phyloP scores from a whole-genome alignment of 1,140 invertebrate species.

The Paramacrobiotus metropolitanus region DNA sequence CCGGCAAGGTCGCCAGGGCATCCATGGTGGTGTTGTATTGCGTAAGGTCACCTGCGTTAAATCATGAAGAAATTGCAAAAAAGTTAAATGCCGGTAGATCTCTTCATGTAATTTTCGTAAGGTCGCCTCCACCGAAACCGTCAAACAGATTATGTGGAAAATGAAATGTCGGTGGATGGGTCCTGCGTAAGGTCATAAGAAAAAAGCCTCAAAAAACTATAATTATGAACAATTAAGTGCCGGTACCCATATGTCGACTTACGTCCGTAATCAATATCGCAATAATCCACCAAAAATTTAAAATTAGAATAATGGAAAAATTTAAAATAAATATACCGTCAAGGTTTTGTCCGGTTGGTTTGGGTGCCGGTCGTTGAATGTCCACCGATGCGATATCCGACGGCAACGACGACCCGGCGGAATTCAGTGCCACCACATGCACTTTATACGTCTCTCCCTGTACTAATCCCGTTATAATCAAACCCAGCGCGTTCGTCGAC shows the following conservation, averaged over 20 bases:
- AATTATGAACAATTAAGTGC: no score
- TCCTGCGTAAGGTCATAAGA: no score
- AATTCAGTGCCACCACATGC: neutral
- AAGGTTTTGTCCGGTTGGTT: neutral
- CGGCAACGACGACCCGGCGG: neutral
- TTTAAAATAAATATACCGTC: no score
- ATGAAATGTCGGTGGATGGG: no score
- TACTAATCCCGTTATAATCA: neutral
- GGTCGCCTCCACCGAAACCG: no score
- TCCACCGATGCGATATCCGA: neutral
- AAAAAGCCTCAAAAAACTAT: no score
- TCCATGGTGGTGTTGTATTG: neutral
- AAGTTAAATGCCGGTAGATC: neutral
- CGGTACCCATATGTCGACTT: no score
- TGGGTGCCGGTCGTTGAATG: neutral
- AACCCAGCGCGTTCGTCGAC: neutral
- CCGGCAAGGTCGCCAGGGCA: neutral
- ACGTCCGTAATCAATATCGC: no score
- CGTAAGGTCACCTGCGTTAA: neutral
- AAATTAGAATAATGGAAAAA: no score
- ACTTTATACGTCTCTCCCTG: neutral
- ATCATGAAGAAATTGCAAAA: neutral
- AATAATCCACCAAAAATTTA: no score
- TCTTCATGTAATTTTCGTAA: no score
- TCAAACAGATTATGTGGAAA: no score